Evolutionary conservation across 2,797 vertebrate genomes (phyloP).

Genomic region (Rhinella marina): DNA sequence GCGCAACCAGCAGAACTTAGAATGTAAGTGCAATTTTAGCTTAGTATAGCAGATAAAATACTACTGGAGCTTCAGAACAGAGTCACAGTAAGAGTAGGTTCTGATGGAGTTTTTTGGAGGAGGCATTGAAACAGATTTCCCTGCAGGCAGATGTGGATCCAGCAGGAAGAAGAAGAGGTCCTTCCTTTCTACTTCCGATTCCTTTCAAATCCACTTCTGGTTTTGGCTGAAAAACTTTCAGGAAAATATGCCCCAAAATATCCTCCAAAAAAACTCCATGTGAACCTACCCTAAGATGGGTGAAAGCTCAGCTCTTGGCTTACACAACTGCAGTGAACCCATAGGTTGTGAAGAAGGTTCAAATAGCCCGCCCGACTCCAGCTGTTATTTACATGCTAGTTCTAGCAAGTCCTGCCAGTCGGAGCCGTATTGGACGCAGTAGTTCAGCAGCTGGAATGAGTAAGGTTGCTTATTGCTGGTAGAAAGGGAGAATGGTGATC

Average conservation of each 20-base stretch:
- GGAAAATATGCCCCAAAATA: too few relatives aligned
- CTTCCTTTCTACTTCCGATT: too few relatives aligned
- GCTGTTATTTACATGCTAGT: neutral
- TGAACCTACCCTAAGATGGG: constrained; percentile 63
- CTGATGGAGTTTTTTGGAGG: too few relatives aligned
- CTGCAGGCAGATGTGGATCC: too few relatives aligned
- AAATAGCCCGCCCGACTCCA: neutral
- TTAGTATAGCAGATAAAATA: constrained; percentile 73
- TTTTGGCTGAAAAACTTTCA: too few relatives aligned
- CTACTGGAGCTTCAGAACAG: constrained; percentile 71
- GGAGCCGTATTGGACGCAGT: neutral
- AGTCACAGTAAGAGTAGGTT: constrained; percentile 64
- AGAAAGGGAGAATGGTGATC: constrained; percentile 74
- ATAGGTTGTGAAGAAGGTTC: neutral
- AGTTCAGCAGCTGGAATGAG: neutral
- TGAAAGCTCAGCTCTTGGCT: constrained; percentile 69
- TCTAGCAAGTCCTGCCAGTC: constrained; percentile 17
- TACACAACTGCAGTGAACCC: constrained; percentile 67
- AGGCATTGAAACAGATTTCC: too few relatives aligned
- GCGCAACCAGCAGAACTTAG: constrained; percentile 72
- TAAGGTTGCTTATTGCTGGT: constrained; percentile 54
- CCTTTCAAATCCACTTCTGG: too few relatives aligned
- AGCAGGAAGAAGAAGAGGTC: too few relatives aligned
- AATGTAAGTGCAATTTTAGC: constrained; percentile 71
- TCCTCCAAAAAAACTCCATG: too few relatives aligned